Base-by-base conservation (phyloP, 1,140 invertebrate genomes). In the Brachionus koreanus region DNA sequence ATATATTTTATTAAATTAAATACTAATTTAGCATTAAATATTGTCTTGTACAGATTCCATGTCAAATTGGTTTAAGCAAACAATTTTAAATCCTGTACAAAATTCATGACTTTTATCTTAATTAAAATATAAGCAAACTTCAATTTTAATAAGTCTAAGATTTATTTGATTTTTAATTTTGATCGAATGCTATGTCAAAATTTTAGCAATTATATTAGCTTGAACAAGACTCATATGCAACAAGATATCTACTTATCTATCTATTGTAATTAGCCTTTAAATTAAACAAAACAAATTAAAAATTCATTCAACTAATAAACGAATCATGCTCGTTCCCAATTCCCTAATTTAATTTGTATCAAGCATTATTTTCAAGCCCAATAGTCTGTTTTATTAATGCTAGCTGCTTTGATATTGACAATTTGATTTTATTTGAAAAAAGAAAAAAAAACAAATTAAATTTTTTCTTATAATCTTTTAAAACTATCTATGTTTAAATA, bases 11-110 rank as follows among this genome's bases (percentile, higher is more conserved):
- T 37, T 65, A 65, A 65, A 65, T 65, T 65, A 65, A 65, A 65
- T 65, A 33, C 63, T 65, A 65, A 65, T 65, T 65, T 65, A 33
- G 63, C 13, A 65, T 65, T 33, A 65, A 65, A 65, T 65, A 33
- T 65, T 65, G 33, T 33, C 5, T 65, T 65, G 63, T 65, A n/a
- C 63, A 65, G 63, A 65, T 65, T 65, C 63, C 63, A 65, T 65
- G 63, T 65, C 63, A 37, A 65, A 65, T 65, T 65, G 33, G 63
- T 37, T 65, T 65, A 37, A 65, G 63, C 63, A 65, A 65, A 65
- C 63, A 65, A n/a, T 65, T n/a, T 37, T 57, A 19, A 57, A 57
- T 57, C 49, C 49, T 57, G 49, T 57, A 57, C 49, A 57, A 57
- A 57, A 57, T 16, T 19, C 19, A 16, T 57, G 49, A 57, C 49